Base-by-base conservation (phyloP, 2,888 invertebrate species). In the Priocnemis perturbator region DNA sequence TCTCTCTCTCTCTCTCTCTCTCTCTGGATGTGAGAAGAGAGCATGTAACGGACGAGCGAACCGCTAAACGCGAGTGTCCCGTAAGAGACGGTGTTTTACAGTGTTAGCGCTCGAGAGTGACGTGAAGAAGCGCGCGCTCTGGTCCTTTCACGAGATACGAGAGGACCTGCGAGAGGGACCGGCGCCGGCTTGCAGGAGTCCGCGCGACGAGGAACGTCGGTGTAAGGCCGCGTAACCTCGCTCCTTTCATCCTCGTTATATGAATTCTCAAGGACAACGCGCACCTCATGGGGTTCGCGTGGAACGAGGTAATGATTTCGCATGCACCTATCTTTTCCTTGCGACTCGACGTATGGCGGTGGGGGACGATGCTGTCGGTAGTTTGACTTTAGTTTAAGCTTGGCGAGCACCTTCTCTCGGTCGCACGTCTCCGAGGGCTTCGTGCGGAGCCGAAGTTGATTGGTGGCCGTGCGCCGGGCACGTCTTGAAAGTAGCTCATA, bases 241-340 rank as follows among this genome's bases (percentile, higher is more conserved):
- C n/a, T 52, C 20, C 57, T 59, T 56, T 67, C 59, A 60, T 58
- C 58, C 26, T 71, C 76, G 76, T 83, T 86, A 81, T 85, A 86
- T 86, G 86, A 76, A 76, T 81, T 79, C 77, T 76, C 76, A 76
- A 74, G 71, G 73, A 77, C 83, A 60, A 81, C 77, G 76, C 78
- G 79, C 77, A 76, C 80, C 83, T 82, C 78, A 86, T 86, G 86
- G 86, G 86, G 82, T 86, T 86, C 80, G 85, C 86, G 78, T 84
- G 81, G 83, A 83, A 86, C 83, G 86, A 86, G 86, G 86, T 86
- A 77, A 80, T 73, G 37, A 52, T 58, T 14, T 1, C 21, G 7
- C 7, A 37, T n/a, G 7, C 7, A 37, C 37, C 5, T 26, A 37
- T 37, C n/a, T n/a, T n/a, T 37, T 37, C 37, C 26, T 26, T 2